phyloP scores from a whole-genome alignment of 2,797 vertebrate species.

The Artibeus jamaicensis region DNA sequence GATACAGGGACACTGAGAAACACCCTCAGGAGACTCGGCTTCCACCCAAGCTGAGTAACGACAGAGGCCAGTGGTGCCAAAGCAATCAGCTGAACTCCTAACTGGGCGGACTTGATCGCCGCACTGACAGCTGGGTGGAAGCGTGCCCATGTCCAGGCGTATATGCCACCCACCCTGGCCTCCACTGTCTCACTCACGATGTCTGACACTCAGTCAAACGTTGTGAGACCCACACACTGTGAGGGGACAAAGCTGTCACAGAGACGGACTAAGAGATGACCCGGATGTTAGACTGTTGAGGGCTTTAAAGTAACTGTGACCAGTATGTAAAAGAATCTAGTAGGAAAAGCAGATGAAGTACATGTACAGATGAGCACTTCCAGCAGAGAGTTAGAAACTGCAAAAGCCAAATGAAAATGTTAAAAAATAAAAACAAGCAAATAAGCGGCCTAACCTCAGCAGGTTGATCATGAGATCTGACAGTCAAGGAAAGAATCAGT shows the following conservation, averaged over 20 bases:
- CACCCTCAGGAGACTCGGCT: neutral
- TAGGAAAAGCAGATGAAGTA: neutral
- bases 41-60: neutral
- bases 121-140: neutral
- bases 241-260: neutral
- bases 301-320: neutral
- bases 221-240: neutral
- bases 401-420: neutral
- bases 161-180: neutral
- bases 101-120: neutral
- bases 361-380: neutral
- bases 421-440: neutral
- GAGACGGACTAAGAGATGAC: neutral
- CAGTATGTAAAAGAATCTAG: neutral
- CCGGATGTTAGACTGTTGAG: neutral
- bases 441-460: neutral
- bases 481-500: neutral
- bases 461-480: neutral
- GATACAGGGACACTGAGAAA: neutral
- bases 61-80: neutral
- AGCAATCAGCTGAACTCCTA: neutral
- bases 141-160: neutral
- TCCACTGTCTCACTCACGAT: neutral
- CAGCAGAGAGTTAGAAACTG: neutral
- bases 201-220: neutral